phyloP scores from a whole-genome alignment of 2,888 invertebrate species.

The Perdita meconis region DNA sequence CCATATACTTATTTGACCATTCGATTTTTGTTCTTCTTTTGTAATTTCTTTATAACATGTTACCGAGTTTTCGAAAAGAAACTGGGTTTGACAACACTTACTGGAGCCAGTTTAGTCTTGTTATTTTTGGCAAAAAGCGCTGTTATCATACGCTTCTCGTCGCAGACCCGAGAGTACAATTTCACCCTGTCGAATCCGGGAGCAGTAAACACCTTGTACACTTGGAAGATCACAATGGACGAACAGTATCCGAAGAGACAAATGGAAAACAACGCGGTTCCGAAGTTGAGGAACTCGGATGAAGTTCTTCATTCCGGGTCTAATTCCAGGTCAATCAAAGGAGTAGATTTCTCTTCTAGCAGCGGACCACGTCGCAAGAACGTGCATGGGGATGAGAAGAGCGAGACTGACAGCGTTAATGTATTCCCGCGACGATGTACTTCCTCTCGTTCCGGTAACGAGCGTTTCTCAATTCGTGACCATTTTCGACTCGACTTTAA shows the following conservation, averaged over 20 bases:
- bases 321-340: slow-evolving; percentile 1
- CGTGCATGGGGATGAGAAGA: neutral
- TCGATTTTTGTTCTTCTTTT: too few relatives aligned
- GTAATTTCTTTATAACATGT: too few relatives aligned
- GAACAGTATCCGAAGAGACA: slow-evolving; percentile 72
- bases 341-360: slow-evolving; percentile 12
- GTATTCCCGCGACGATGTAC: neutral
- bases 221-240: slow-evolving; percentile 75
- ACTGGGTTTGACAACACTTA: too few relatives aligned
- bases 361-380: neutral
- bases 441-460: slow-evolving; percentile 29
- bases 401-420: neutral
- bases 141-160: too few relatives aligned
- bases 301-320: neutral
- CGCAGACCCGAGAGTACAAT: slow-evolving; percentile 68
- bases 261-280: slow-evolving; percentile 15
- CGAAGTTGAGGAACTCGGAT: slow-evolving; percentile 15
- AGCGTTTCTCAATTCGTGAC: too few relatives aligned
- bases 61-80: too few relatives aligned
- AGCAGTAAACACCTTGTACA: slow-evolving; percentile 68
- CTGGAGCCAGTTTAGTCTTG: too few relatives aligned
- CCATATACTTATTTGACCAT: too few relatives aligned
- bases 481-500: neutral
- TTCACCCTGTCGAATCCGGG: slow-evolving; percentile 74
- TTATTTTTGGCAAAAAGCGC: too few relatives aligned